Percentiles rank a stretch among this genome's conserved stretches.
phyloP scores from a whole-genome alignment of 2,797 vertebrate species.

The Erpetoichthys calabaricus region DNA sequence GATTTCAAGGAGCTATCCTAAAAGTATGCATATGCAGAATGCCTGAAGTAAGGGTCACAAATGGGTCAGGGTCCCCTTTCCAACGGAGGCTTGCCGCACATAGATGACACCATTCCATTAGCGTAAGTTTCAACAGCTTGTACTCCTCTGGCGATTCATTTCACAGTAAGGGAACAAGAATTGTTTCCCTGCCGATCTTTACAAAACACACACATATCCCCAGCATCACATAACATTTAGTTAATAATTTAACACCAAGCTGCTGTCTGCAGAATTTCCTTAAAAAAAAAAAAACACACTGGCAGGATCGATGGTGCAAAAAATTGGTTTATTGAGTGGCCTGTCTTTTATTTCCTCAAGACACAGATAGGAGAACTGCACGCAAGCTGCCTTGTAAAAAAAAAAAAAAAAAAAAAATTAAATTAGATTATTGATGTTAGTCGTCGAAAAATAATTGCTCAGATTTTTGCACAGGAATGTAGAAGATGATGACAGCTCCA shows the following conservation, averaged over 20 bases:
- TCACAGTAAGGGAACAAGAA: constrained; percentile 26
- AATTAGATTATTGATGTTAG: constrained; percentile 68
- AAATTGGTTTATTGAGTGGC: constrained; percentile 74
- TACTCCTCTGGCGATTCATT: constrained; percentile 33
- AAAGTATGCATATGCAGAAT: no score
- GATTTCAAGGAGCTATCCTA: no score
- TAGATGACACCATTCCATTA: constrained; percentile 18
- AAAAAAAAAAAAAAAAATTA: constrained; percentile 35
- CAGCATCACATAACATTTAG: constrained; percentile 46
- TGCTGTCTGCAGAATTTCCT: constrained; percentile 47
- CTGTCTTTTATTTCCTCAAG: constrained; percentile 58
- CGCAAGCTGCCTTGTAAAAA: constrained; percentile 17
- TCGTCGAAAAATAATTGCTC: constrained; percentile 76
- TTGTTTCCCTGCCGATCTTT: constrained; percentile 38
- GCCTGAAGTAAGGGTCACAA: no score
- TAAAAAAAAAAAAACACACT: constrained; percentile 35
- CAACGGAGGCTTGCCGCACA: not conserved
- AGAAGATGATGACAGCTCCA: constrained; percentile 40
- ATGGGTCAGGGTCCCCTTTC: no score
- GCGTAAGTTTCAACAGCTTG: constrained; percentile 17
- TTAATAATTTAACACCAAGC: constrained; percentile 61
- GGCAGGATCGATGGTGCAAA: constrained; percentile 66
- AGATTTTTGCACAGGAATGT: constrained; percentile 58
- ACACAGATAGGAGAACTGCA: constrained; percentile 47
- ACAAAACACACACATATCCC: constrained; percentile 37